phyloP scores from a whole-genome alignment of 2,113 vertebrate species.

The Astur gentilis region DNA sequence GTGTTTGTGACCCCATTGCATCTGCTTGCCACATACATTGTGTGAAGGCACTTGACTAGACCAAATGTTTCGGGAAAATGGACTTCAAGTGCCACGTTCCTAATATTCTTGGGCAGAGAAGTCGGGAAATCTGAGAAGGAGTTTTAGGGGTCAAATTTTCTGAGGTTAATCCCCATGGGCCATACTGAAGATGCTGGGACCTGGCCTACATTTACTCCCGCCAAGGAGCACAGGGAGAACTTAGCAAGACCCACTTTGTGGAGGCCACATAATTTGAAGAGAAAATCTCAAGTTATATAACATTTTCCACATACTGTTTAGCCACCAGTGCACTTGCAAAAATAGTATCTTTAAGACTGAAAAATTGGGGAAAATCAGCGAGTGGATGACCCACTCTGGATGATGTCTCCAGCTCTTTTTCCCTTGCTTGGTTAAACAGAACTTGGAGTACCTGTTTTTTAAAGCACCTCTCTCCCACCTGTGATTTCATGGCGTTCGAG shows the following conservation, averaged over 20 bases:
- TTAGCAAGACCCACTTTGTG: background rate
- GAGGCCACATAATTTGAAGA: background rate
- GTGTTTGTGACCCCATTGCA: background rate
- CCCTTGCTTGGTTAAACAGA: background rate
- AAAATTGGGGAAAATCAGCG: background rate
- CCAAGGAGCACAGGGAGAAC: background rate
- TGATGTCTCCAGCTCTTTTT: background rate
- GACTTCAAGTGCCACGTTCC: background rate
- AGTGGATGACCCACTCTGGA: background rate
- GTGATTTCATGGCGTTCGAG: slow-evolving; percentile 29
- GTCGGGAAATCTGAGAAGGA: background rate
- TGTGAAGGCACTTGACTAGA: background rate
- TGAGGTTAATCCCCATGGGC: background rate
- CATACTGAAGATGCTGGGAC: background rate
- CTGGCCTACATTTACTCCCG: background rate
- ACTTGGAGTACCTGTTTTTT: background rate
- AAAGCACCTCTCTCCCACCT: background rate
- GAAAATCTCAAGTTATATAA: background rate
- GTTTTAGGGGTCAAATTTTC: background rate
- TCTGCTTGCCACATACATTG: background rate
- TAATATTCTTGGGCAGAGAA: background rate
- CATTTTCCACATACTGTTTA: background rate
- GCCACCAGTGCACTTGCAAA: background rate
- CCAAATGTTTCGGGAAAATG: background rate
- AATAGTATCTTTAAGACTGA: background rate